A percentile compares a stretch with the other conserved stretches of the same genome.
These are phyloP conservation scores for Hoplodrina ambigua DNA, from an alignment of 2,888 invertebrate species.

Conservation along the genomic window DNA sequence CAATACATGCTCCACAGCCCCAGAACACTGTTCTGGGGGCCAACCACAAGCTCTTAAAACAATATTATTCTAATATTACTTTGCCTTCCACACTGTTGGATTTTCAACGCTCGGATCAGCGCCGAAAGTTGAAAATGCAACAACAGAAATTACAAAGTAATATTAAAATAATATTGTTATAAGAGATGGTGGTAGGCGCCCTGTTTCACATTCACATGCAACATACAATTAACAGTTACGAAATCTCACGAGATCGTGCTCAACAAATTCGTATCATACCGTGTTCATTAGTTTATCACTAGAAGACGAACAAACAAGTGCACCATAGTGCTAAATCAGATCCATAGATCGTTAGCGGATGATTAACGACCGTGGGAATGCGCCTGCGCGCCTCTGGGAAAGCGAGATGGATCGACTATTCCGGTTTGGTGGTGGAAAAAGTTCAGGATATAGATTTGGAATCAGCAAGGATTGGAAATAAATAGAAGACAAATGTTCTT, in stretches of 20 bases:
- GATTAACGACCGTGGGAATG: conserved; percentile 76
- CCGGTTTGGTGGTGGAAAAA: conserved; percentile 61
- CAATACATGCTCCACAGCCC: neutral
- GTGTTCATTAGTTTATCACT: conserved; percentile 63
- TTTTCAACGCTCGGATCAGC: no score
- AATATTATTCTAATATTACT: no score
- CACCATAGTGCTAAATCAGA: conserved; percentile 69
- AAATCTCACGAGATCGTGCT: conserved; percentile 46
- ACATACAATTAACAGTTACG: conserved; percentile 38
- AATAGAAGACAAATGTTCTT: neutral
- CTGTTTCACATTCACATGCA: conserved; percentile 4
- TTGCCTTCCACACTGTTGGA: no score
- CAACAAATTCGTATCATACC: conserved; percentile 46
- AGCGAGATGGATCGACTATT: conserved; percentile 46
- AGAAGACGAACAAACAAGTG: conserved; percentile 62
- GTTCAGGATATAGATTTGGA: conserved; percentile 33
- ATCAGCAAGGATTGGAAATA: neutral
- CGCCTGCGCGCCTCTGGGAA: conserved; percentile 64
- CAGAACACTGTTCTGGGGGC: conserved; percentile 14
- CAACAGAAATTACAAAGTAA: no score
- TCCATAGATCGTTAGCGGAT: conserved; percentile 69
- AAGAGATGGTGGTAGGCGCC: no score
- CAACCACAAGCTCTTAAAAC: no score
- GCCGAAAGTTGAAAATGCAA: no score
- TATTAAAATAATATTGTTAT: no score